Evolutionary conservation across 35 echinoderm and acorn worm species (phyloP), one percentile per base, ranked within the genome.

Genomic region (Acanthaster planci): DNA sequence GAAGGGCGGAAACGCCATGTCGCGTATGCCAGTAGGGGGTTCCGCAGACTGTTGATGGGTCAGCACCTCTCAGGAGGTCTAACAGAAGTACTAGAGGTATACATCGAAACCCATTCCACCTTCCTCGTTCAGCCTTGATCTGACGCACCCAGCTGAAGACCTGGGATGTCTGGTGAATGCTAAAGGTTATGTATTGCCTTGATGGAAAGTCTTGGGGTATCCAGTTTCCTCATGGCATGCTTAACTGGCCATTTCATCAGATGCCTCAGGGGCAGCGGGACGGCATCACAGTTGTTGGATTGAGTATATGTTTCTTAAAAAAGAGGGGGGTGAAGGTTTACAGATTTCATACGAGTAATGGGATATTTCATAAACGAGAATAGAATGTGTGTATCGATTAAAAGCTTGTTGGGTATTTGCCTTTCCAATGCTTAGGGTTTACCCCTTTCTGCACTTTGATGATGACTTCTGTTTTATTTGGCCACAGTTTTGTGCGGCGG

Each of bases 21-120:
- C 29, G 89, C 83, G 17, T 91, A 86, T 51, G 85, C 84, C 31
- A 91, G 89, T 51, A 37, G 81, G 10, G 51, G 82, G 12, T 60
- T 90, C 16, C 39, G 81, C 17, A 75, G 81, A 52, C 15, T n/a
- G 16, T n/a, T n/a, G 22, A 56, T 1, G 22, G 22, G 16, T 1
- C 1, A 18, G 16, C 22, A 18, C 54, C 54, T 18, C 54, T 15
- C 54, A 56, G n/a, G n/a, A n/a, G 54, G 7, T 56, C 54, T 3
- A 15, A 56, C 15, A 1, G 54, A n/a, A 8, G 15, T 1, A 56
- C 54, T 18, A 56, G 22, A n/a, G 54, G 54, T 2, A 18, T 56
- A 8, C 1, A 56, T 8, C 1, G 54, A n/a, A 56, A 56, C 7
- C 54, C 54, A 56, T 56, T 3, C 22, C 54, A n/a, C 2, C 22